Base-by-base conservation (phyloP, 1,140 invertebrate genomes). In the Potamilus streckersoni region DNA sequence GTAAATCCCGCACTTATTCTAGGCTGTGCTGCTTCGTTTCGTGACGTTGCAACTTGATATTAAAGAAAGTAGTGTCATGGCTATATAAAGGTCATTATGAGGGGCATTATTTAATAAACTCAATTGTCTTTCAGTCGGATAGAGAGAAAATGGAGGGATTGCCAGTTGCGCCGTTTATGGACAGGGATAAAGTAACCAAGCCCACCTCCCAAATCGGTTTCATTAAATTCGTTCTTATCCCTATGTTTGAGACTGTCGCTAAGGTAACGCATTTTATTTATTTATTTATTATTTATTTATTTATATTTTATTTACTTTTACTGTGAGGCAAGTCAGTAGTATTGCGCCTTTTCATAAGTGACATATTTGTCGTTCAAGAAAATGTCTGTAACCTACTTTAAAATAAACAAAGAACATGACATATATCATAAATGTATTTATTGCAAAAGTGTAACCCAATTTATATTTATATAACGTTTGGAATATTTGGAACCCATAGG, bases 91-190 rank as follows among this genome's bases (percentile, higher is more conserved):
- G 31, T 2, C 31, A 38, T 38, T 38, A 38, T 64, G n/a, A 67
- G 59, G 11, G 49, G 13, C 17, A 56, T 16, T 13, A 19, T 69
- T 2, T 60, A 1, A 5, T 69, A 6, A 69, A 38, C 17, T 55
- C 49, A 56, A 66, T 69, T 77, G 49, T 59, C 60, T 83, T 85
- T 73, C 94, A 96, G 90, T 95, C 94, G 86, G 95, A 96, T 78
- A 93, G 94, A 13, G 95, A 96, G 85, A 96, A 96, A 86, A 90
- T 94, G 61, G 94, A 95, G 87, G 95, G 95, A 14, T 90, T 96
- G 73, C 95, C 95, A 2, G 95, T 96, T 1, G 95, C 95, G 13
- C 95, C 95, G 1, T 96, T 96, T 85, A 96, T 96, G 95, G 95
- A 96, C 86, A 92, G 95, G n/a, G 95, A 96, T 75, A 96, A 95